These are phyloP conservation scores for Junonia oenone DNA, from an alignment of 2,888 invertebrate species.

Conservation along the genomic window DNA sequence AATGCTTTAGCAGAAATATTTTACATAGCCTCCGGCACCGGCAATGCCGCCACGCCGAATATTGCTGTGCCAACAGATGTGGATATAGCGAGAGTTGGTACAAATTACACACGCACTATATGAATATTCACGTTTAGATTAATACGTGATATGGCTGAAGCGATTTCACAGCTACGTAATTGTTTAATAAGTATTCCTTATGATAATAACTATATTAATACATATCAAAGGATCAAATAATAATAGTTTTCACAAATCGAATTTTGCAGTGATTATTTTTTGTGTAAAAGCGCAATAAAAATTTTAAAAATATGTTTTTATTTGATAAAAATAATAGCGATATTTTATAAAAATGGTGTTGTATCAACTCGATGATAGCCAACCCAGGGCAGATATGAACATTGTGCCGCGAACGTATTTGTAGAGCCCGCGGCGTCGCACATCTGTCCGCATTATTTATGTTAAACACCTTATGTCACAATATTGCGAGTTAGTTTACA, in stretches of 20 bases:
- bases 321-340: background rate
- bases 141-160: background rate
- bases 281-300: too few species aligned
- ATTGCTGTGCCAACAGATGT: slow-evolving; percentile 72
- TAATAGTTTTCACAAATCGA: too few species aligned
- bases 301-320: background rate
- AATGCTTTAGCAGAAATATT: slow-evolving; percentile 79
- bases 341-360: slow-evolving; percentile 23
- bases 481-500: slow-evolving; percentile 72
- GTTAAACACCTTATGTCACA: slow-evolving; percentile 80
- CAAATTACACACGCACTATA: slow-evolving; percentile 14
- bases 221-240: too few species aligned
- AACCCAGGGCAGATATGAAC: slow-evolving; percentile 51
- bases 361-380: slow-evolving; percentile 47
- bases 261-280: too few species aligned
- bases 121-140: background rate
- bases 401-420: slow-evolving; percentile 67
- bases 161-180: background rate
- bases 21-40: slow-evolving; percentile 72
- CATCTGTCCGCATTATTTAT: slow-evolving; percentile 79
- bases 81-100: slow-evolving; percentile 38
- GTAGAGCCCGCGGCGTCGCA: slow-evolving; percentile 69
- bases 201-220: too few species aligned
- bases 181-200: background rate
- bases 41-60: slow-evolving; percentile 63